Conservation (phyloP, 2,888 invertebrate species). For the Epinotia demarniana region DNA sequence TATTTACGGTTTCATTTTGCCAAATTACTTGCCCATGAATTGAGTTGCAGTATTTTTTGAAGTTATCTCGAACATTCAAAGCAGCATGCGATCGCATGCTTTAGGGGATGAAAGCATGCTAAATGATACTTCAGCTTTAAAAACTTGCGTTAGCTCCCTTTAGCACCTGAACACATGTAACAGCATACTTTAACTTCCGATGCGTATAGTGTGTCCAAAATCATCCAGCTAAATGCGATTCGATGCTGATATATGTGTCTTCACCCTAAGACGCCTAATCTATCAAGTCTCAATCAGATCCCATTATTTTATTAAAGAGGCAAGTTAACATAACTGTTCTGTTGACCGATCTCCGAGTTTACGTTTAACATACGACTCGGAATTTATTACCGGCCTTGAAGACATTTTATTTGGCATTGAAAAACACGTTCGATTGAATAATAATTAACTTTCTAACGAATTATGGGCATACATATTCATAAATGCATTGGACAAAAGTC, state of each 20-base stretch:
- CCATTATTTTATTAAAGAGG: background rate
- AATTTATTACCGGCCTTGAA: conserved; percentile 35
- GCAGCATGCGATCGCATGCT: conserved; percentile 16
- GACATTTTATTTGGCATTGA: conserved; percentile 26
- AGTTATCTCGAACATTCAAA: conserved; percentile 11
- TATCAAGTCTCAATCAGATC: background rate
- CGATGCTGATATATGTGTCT: no score
- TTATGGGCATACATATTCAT: background rate
- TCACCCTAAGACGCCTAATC: no score
- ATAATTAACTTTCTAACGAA: conserved; percentile 29
- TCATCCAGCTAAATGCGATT: no score
- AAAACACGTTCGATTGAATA: conserved; percentile 30
- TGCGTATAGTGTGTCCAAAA: background rate
- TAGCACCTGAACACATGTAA: conserved; percentile 12
- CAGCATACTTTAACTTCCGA: conserved; percentile 13
- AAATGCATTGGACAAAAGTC: background rate
- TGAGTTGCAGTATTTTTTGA: conserved; percentile 9
- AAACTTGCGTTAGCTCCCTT: background rate
- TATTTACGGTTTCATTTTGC: conserved; percentile 12
- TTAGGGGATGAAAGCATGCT: conserved; percentile 8
- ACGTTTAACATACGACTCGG: conserved; percentile 7
- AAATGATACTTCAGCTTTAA: background rate
- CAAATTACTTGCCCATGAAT: conserved; percentile 12
- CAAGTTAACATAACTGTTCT: conserved; percentile 4
- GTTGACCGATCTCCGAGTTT: conserved; percentile 16